These are phyloP conservation scores for Nymphalis polychloros DNA, from an alignment of 2,888 invertebrate genomes.

Conservation along the genomic window DNA sequence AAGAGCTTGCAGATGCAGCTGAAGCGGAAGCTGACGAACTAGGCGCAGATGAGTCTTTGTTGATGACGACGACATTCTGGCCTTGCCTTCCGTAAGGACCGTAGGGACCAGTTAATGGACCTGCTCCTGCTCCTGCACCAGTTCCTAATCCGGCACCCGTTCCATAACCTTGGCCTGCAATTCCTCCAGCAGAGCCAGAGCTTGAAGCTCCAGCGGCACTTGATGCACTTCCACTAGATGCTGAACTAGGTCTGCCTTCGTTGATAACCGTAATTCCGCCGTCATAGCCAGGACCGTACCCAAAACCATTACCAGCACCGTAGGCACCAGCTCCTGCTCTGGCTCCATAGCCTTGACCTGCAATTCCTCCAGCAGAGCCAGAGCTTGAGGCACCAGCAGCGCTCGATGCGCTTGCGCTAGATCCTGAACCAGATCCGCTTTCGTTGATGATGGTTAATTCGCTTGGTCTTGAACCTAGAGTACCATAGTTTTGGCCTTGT, in stretches of 20 bases:
- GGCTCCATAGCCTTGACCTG: no score
- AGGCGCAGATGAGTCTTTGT: slow-evolving; percentile 5
- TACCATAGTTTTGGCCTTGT: not conserved
- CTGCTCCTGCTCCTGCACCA: slow-evolving; percentile 2
- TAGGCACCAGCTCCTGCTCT: not conserved
- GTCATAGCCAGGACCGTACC: no score
- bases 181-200: no score
- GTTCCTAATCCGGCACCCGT: not conserved
- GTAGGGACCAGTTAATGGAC: slow-evolving; percentile 5
- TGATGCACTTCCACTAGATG: no score
- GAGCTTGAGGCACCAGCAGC: not conserved
- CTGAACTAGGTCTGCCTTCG: no score
- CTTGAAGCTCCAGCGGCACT: no score
- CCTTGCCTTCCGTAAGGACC: slow-evolving; percentile 8
- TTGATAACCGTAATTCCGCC: no score
- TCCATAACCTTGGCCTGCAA: not conserved
- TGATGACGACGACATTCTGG: not conserved
- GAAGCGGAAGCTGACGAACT: slow-evolving; percentile 10
- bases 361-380: slow-evolving; percentile 6
- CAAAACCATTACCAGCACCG: slow-evolving; percentile 16
- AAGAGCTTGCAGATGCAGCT: slow-evolving; percentile 12
- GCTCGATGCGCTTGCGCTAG: no score
- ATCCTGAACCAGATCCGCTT: no score
- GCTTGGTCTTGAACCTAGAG: not conserved
- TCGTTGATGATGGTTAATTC: not conserved